phyloP scores from a whole-genome alignment of 2,113 vertebrate species.

The Cryptotis parvus region DNA sequence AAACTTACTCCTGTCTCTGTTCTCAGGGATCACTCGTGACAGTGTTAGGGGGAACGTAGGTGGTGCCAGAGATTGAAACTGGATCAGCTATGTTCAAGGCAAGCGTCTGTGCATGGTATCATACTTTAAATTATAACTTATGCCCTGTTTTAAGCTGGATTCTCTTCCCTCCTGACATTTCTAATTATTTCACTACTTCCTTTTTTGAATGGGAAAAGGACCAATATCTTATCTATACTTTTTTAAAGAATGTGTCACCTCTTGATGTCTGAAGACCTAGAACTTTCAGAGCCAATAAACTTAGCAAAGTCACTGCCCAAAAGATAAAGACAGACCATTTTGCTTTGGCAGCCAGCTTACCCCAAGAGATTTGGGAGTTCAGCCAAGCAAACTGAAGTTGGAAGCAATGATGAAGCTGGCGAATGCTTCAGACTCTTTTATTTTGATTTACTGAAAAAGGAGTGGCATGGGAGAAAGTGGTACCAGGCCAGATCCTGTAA shows the following conservation, averaged over 20 bases:
- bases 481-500: neutral
- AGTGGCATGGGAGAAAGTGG: neutral
- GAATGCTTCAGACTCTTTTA: neutral
- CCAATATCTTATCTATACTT: constrained; percentile 35
- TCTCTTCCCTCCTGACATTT: neutral
- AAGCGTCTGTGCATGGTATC: too few relatives aligned
- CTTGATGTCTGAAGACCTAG: constrained; percentile 33
- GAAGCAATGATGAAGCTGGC: constrained; percentile 64
- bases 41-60: too few relatives aligned
- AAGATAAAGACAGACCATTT: constrained; percentile 75
- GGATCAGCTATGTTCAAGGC: too few relatives aligned
- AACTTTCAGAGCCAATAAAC: constrained; percentile 61
- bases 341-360: constrained; percentile 72
- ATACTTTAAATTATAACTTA: constrained; percentile 1
- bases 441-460: constrained; percentile 29
- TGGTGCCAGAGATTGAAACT: too few relatives aligned
- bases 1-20: too few relatives aligned
- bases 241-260: constrained; percentile 19
- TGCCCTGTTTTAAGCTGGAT: constrained; percentile 27
- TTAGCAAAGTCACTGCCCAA: constrained; percentile 74
- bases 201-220: neutral
- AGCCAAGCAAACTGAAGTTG: constrained; percentile 71
- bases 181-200: neutral
- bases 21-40: too few relatives aligned
- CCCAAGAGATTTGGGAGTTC: constrained; percentile 72